Evolutionary conservation across 2,888 invertebrate species (phyloP), one percentile per base, ranked within the genome.

Genomic region (Idaea dimidiata): DNA sequence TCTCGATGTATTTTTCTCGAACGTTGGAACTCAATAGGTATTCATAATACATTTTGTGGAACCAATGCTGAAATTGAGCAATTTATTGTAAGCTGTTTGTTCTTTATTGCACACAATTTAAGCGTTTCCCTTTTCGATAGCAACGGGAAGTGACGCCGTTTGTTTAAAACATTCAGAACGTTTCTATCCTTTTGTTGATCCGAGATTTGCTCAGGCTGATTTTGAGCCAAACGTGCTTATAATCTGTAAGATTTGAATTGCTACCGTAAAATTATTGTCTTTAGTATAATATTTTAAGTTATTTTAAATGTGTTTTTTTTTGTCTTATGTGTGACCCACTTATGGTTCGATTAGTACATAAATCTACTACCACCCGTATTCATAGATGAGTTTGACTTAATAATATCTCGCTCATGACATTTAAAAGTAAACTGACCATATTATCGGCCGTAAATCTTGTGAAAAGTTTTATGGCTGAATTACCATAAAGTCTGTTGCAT

Each of bases 401-500:
- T 5, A 1, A 1, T 24, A 5, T 24, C 24, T 24, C 24, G 5
- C 24, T 24, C 24, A 24, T 24, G 5, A 3, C 5, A 24, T 24
- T 24, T 5, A 24, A 24, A 24, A 1, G 24, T 3, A 24, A 24
- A 24, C 24, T 24, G 24, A 5, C 24, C 5, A 3, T 5, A 24
- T 3, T 24, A 24, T n/a, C n/a, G n/a, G n/a, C n/a, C n/a, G 24
- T 24, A 24, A 24, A 24, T 24, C 24, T 24, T 24, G 24, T 24
- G 24, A 1, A 24, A 24, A 5, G 24, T 5, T 24, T 24, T 14
- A 43, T 43, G 10, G 10, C 3, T 3, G 43, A 43, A 72, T 73
- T 1, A 66, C 72, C 70, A 64, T 70, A 68, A 72, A 74, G 73
- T 70, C 70, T 70, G 72, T 75, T 66, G 60, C 66, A 62, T 75